Base-by-base conservation (phyloP, 2,113 vertebrate genomes). In the Oreotrochilus melanogaster region DNA sequence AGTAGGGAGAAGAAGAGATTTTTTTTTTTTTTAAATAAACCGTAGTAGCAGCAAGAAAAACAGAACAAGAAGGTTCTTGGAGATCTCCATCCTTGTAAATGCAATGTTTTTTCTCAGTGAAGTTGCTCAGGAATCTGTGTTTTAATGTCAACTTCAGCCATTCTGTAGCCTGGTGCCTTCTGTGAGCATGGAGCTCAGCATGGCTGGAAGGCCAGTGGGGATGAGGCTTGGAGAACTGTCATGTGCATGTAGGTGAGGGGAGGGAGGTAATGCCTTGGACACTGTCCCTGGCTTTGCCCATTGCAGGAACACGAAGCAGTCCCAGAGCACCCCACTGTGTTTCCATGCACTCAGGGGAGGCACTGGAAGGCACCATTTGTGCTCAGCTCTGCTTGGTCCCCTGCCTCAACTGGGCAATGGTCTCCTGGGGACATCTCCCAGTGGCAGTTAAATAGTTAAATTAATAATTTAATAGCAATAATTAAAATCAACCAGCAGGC, bases 61-160 rank as follows among this genome's bases (percentile, higher is more conserved):
- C 39, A 57, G 57, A 64, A 54, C 11, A 45, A 45, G 64, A 54
- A 51, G 18, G 27, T 87, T 84, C 35, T 64, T 43, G 39, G 84
- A 74, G 51, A 74, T 70, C 19, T 80, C 61, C 0, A 0, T 93
- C 79, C 51, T 45, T 79, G 35, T 65, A 65, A 88, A 62, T 62
- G 37, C 24, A 12, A 0, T 70, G 21, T 0, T 10, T 24, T 75
- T 93, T 87, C 86, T 60, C 39, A 64, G n/a, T 39, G 48, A 70
- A 84, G 53, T 43, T 92, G 21, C 66, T 83, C 64, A 92, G 69
- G 33, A 91, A 84, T 91, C 43, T 21, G 3, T 62, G 42, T 95
- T 95, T 81, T 66, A 79, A 45, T 85, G 75, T 64, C 85, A 35
- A 76, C n/a, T 88, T 89, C 48, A 75, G 73, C 74, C 48, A 15